Conservation (phyloP, 2,888 invertebrate species). For the Drosophila incognita region DNA sequence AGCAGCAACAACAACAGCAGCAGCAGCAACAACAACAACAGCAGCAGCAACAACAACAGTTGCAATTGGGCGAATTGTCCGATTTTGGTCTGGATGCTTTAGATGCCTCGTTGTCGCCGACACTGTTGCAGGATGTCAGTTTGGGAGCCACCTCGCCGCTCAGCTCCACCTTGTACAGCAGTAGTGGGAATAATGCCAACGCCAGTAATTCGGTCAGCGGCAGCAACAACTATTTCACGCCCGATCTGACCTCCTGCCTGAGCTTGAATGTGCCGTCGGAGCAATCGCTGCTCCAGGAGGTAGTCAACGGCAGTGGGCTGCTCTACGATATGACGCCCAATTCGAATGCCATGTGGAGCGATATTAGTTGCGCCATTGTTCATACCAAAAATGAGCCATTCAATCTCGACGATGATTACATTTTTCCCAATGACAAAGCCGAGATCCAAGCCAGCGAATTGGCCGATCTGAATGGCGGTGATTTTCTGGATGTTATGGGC, state of each 20-base stretch:
- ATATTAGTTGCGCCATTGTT: slow-evolving; percentile 84
- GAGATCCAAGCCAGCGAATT: slow-evolving; percentile 93
- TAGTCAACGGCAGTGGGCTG: slow-evolving; percentile 59
- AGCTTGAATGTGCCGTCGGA: slow-evolving; percentile 57
- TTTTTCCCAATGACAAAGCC: slow-evolving; percentile 94
- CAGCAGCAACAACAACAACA: slow-evolving; percentile 53
- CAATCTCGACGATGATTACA: slow-evolving; percentile 95
- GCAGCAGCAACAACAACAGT: slow-evolving; percentile 53
- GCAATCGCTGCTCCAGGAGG: slow-evolving; percentile 58
- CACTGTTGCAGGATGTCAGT: slow-evolving; percentile 83
- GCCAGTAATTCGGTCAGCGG: slow-evolving; percentile 27
- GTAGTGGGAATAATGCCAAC: slow-evolving; percentile 46
- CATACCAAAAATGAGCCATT: slow-evolving; percentile 87
- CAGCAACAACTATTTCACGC: slow-evolving; percentile 60
- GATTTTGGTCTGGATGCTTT: slow-evolving; percentile 84
- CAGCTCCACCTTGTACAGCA: slow-evolving; percentile 67
- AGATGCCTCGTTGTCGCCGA: slow-evolving; percentile 84
- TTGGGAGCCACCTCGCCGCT: slow-evolving; percentile 81
- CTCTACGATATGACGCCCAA: slow-evolving; percentile 80
- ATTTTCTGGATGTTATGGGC: slow-evolving; percentile 89
- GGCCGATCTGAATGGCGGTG: slow-evolving; percentile 94
- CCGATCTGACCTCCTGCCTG: slow-evolving; percentile 69
- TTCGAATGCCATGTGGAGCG: slow-evolving; percentile 85
- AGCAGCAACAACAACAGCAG: slow-evolving; percentile 71
- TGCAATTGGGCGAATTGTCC: slow-evolving; percentile 82